Base-by-base conservation (phyloP, 2,113 vertebrate genomes). In the Scophthalmus maximus region DNA sequence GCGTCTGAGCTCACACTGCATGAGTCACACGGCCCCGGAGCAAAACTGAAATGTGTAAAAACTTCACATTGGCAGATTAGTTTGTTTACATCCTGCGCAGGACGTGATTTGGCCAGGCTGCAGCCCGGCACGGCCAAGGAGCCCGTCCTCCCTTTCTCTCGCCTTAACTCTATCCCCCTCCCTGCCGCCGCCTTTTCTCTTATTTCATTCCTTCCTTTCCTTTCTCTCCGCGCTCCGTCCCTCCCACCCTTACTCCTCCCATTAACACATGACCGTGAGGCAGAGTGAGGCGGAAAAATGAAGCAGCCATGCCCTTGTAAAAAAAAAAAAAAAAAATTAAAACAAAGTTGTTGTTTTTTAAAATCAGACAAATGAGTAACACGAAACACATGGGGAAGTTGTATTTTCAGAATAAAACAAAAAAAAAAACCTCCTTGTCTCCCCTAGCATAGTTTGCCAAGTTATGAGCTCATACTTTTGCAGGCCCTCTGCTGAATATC, bases 41-140 rank as follows among this genome's bases (percentile, higher is more conserved):
- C 65, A 26, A 76, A 79, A 81, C 69, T 79, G 53, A 85, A 87
- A 86, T 80, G 87, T 84, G 84, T 87, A 86, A 91, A 90, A 91
- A 73, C 61, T 65, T 73, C 79, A 60, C 75, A 70, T 79, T 89
- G 89, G 90, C 89, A 87, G 69, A 86, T 86, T 40, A 55, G 68
- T 77, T 86, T 93, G 89, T 93, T 92, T 89, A 93, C 87, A 89
- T 91, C 87, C 88, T 90, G 85, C 78, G 7, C 85, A 87, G 78
- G 85, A 90, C 34, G 78, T 61, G 84, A 89, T 87, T 89, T 87
- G 87, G 83, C 82, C 57, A 10, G 51, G 55, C 74, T 42, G 73
- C 56, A 44, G 22, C 36, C 15, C 69, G 64, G 70, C 68, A 53
- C 74, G 68, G 86, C 89, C 89, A 91, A 81, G 68, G 71, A 55